Evolutionary conservation across 2,113 vertebrate species (phyloP).

Genomic region (Malurus cyaneus): DNA sequence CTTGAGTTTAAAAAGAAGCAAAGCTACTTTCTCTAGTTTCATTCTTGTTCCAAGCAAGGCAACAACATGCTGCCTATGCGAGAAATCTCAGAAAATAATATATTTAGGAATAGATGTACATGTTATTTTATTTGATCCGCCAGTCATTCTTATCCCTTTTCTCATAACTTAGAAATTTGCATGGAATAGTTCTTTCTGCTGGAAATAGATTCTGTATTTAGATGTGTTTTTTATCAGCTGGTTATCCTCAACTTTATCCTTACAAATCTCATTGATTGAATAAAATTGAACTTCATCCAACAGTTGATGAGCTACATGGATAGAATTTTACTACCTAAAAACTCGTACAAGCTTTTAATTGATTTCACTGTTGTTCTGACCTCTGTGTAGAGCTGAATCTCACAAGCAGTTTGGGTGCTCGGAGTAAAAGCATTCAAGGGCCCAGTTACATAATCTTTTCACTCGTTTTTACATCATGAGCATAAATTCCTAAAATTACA

Average conservation of each 20-base stretch:
- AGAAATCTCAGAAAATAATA: background rate
- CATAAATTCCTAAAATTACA: background rate
- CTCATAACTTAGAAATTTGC: background rate
- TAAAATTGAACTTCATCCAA: background rate
- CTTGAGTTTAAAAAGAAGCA: background rate
- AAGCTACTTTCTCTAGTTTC: background rate
- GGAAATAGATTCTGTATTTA: background rate
- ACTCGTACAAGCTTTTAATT: background rate
- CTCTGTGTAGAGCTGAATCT: background rate
- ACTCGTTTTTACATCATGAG: background rate
- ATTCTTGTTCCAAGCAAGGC: background rate
- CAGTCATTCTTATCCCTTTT: background rate
- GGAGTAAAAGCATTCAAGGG: background rate
- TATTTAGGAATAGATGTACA: background rate
- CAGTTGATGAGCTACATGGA: background rate
- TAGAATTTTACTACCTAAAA: background rate
- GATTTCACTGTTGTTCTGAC: background rate
- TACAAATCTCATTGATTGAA: background rate
- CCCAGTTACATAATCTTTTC: background rate
- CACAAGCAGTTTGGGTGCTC: background rate
- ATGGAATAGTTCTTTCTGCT: background rate
- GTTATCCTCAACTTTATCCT: background rate
- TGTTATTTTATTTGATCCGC: background rate
- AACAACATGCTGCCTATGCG: background rate
- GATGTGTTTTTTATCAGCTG: background rate